Conservation (phyloP, 2,113 vertebrate genomes). For the Barnardius zonarius region DNA sequence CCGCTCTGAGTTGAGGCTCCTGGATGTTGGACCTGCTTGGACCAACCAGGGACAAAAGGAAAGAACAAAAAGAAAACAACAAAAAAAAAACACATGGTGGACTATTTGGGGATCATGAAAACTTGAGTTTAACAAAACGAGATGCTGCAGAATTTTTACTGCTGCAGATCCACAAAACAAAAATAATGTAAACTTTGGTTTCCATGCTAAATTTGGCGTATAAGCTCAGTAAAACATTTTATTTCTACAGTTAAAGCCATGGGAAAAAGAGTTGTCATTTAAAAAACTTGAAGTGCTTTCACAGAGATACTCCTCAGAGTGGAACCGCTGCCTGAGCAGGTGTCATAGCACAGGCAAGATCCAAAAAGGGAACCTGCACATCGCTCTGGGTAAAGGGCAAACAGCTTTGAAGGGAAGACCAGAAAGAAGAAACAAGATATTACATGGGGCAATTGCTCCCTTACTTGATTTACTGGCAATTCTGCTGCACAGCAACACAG, state of each 20-base stretch:
- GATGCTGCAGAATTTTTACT: neutral
- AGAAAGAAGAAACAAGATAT: neutral
- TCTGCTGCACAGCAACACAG: fast-evolving
- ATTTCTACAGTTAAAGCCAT: neutral
- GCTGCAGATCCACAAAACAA: neutral
- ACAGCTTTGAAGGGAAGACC: neutral
- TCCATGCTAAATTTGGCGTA: neutral
- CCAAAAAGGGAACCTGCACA: neutral
- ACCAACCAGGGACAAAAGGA: neutral
- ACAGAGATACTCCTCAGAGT: neutral
- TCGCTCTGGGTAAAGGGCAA: neutral
- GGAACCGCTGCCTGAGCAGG: neutral
- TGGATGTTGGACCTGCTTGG: neutral
- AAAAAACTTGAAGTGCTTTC: neutral
- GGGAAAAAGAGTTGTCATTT: neutral
- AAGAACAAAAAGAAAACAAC: neutral
- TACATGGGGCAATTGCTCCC: neutral
- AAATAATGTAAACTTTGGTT: neutral
- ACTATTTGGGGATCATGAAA: neutral
- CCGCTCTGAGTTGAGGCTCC: no score
- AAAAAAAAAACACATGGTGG: fast-evolving
- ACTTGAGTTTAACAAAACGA: neutral
- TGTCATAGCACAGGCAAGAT: neutral
- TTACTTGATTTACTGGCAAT: neutral
- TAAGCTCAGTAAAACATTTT: neutral